These are phyloP conservation scores for Noctua pronuba DNA, from an alignment of 2,888 invertebrate species.

Conservation along the genomic window DNA sequence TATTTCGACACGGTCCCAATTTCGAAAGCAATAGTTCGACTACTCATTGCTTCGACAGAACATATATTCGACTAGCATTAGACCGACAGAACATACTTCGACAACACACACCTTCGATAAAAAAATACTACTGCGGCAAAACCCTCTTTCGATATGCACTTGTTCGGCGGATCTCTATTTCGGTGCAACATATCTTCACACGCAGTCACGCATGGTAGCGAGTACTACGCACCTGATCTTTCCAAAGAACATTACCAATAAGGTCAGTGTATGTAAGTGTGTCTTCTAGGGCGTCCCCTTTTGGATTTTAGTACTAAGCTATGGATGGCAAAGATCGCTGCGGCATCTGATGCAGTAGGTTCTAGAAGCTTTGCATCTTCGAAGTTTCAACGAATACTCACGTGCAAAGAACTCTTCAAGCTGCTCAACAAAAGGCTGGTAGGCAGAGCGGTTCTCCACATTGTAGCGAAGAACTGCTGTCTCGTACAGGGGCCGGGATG, in stretches of 20 bases:
- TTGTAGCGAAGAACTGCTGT: slow-evolving; percentile 90
- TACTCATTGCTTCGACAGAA: no score
- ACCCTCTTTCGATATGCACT: no score
- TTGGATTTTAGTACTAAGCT: background rate
- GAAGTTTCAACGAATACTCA: slow-evolving; percentile 66
- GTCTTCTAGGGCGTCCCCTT: background rate
- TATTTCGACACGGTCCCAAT: no score
- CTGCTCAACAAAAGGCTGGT: slow-evolving; percentile 87
- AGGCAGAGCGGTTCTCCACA: slow-evolving; percentile 85
- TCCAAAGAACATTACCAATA: background rate
- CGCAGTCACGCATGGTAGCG: background rate
- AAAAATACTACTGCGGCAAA: no score
- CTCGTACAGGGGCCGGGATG: slow-evolving; percentile 90
- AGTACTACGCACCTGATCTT: background rate
- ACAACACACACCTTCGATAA: no score
- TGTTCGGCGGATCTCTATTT: no score
- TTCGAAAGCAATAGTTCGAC: no score
- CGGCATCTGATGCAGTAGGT: background rate
- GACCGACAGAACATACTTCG: no score
- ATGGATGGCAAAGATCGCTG: background rate
- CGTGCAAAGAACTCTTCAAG: slow-evolving; percentile 82
- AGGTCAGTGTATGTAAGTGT: background rate
- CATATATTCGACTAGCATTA: no score
- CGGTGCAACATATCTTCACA: no score
- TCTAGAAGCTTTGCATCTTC: background rate